These are phyloP conservation scores for Tholera decimalis DNA, from an alignment of 2,888 invertebrate species.

Conservation along the genomic window DNA sequence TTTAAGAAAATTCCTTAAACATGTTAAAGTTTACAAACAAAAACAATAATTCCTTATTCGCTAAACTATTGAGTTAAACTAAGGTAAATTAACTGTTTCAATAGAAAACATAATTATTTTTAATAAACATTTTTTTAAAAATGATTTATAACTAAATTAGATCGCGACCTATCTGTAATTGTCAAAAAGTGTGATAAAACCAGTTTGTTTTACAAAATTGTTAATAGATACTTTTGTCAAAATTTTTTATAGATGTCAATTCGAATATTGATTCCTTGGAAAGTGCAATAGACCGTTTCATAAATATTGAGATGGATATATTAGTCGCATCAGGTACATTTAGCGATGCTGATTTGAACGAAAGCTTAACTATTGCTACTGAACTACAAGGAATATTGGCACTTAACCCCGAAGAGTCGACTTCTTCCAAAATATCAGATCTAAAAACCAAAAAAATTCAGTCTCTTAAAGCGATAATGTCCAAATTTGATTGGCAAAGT, in stretches of 20 bases:
- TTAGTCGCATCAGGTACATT: conserved; percentile 58
- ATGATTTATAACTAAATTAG: too few species aligned
- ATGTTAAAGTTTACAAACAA: not conserved
- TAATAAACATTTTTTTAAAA: too few species aligned
- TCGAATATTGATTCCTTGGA: conserved; percentile 77
- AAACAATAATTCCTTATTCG: not conserved
- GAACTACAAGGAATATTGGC: conserved; percentile 67
- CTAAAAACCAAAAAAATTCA: conserved; percentile 66
- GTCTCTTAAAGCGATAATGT: conserved; percentile 65
- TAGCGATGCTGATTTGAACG: conserved; percentile 63
- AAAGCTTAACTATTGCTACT: conserved; percentile 68
- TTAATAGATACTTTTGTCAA: conserved; percentile 20
- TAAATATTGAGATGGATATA: conserved; percentile 69
- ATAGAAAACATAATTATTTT: too few species aligned
- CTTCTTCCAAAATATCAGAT: conserved; percentile 47
- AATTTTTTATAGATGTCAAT: conserved; percentile 78
- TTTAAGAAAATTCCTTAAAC: not conserved
- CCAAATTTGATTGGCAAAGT: conserved; percentile 75
- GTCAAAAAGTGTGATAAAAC: not conserved
- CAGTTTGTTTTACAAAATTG: not conserved
- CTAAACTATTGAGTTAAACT: not conserved
- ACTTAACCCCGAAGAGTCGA: conserved; percentile 47
- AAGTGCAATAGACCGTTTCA: conserved; percentile 71
- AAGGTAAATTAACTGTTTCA: not conserved
- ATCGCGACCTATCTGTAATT: too few species aligned